Percentiles rank a stretch among this genome's conserved stretches.
Conservation (phyloP, 2,113 vertebrate genomes). For the Girardinichthys multiradiatus region DNA sequence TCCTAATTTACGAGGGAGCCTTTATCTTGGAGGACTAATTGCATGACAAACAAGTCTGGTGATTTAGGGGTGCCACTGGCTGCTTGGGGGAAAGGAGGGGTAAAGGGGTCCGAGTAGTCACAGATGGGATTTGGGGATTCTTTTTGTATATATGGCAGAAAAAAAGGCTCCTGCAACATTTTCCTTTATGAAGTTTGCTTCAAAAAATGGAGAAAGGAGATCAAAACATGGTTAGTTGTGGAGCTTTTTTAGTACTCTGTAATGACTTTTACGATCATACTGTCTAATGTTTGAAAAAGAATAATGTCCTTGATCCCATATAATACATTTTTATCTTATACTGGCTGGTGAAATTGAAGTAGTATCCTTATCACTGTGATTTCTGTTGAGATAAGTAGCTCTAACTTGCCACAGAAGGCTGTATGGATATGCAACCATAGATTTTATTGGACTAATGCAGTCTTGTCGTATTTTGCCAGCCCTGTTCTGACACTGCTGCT, state of each 20-base stretch:
- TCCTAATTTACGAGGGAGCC: constrained; percentile 62
- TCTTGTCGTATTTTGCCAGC: constrained; percentile 34
- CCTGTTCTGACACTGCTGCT: constrained; percentile 26
- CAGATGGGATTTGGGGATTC: constrained; percentile 49
- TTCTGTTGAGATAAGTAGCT: constrained; percentile 45
- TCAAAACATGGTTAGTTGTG: constrained; percentile 21
- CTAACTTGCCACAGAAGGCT: constrained; percentile 30
- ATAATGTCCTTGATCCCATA: constrained; percentile 36
- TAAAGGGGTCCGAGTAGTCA: constrained; percentile 46
- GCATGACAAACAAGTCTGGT: constrained; percentile 66
- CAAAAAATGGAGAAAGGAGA: constrained; percentile 17
- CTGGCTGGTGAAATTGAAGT: constrained; percentile 15
- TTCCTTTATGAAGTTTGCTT: constrained; percentile 30
- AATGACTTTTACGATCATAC: constrained; percentile 7
- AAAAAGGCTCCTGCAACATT: constrained; percentile 37
- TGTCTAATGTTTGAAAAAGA: constrained; percentile 38
- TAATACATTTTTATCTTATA: constrained; percentile 4
- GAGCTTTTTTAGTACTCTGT: not conserved
- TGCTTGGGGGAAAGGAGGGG: constrained; percentile 33
- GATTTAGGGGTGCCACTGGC: constrained; percentile 55
- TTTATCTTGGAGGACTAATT: constrained; percentile 75
- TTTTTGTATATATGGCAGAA: not conserved
- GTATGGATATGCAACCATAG: constrained; percentile 39
- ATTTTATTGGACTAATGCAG: constrained; percentile 54
- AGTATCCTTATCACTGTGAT: constrained; percentile 49